phyloP scores from a whole-genome alignment of 2,888 invertebrate species.

The Eilema caniola region DNA sequence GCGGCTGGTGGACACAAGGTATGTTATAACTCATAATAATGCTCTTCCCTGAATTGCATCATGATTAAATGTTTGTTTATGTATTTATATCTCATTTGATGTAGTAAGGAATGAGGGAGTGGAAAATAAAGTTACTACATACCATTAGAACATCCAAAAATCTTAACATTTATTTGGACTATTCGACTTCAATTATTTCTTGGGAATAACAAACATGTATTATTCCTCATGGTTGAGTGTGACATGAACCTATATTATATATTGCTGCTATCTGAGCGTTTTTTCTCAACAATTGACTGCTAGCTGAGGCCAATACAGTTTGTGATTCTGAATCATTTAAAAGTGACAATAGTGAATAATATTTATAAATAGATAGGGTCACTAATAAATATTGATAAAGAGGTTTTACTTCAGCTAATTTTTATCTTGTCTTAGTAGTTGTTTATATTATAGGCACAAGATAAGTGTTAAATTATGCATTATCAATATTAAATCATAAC shows the following conservation, averaged over 20 bases:
- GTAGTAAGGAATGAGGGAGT: too few relatives aligned
- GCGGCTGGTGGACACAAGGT: slow-evolving; percentile 94
- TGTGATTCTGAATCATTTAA: too few relatives aligned
- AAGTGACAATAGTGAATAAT: not conserved
- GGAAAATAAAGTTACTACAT: too few relatives aligned
- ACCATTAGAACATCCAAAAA: too few relatives aligned
- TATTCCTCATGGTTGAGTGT: too few relatives aligned
- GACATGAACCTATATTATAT: too few relatives aligned
- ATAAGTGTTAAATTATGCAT: too few relatives aligned
- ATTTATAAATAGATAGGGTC: not conserved
- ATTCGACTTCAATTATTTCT: not conserved
- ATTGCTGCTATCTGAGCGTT: not conserved
- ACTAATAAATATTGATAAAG: not conserved
- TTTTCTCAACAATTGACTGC: not conserved
- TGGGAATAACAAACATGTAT: not conserved
- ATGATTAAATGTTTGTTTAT: not conserved
- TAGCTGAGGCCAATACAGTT: not conserved
- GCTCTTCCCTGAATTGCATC: not conserved
- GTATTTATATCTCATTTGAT: too few relatives aligned
- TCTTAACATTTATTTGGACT: too few relatives aligned
- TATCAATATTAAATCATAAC: not conserved
- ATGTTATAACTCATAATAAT: slow-evolving; percentile 27
- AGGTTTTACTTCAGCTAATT: not conserved
- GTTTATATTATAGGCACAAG: too few relatives aligned
- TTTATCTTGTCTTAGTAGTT: not conserved